These are phyloP conservation scores for Arbacia lixula DNA, from an alignment of 53 echinoderm and acorn worm genomes.

Conservation along the genomic window DNA sequence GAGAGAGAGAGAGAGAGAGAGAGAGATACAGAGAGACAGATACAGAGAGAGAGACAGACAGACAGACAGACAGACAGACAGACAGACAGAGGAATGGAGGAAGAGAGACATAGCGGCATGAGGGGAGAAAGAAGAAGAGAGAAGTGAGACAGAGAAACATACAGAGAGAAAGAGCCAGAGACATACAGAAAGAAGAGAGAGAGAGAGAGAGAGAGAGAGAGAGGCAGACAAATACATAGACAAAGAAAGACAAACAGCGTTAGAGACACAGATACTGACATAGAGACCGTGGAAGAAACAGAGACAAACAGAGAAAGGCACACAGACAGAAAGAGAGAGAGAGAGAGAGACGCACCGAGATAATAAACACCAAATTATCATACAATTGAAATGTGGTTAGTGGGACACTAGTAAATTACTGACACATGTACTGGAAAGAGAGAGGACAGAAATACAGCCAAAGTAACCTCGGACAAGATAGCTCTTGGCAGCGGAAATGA, in stretches of 20 bases:
- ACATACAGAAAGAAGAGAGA: not conserved
- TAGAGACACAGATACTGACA: no score
- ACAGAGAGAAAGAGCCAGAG: not conserved
- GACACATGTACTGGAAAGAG: not conserved
- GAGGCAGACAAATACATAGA: not conserved
- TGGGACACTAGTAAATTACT: not conserved
- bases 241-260: not conserved
- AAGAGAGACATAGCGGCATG: not conserved
- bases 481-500: not conserved
- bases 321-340: not conserved
- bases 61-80: no score
- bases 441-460: no score
- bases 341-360: not conserved
- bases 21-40: no score
- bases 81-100: not conserved
- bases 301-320: not conserved
- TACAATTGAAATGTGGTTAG: constrained; percentile 10
- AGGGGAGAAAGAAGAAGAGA: not conserved
- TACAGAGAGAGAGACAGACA: no score
- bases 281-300: no score
- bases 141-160: not conserved
- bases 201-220: not conserved
- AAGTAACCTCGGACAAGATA: no score
- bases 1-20: no score
- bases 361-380: not conserved